phyloP scores from a whole-genome alignment of 2,113 vertebrate genomes.

The Corynorhinus townsendii region DNA sequence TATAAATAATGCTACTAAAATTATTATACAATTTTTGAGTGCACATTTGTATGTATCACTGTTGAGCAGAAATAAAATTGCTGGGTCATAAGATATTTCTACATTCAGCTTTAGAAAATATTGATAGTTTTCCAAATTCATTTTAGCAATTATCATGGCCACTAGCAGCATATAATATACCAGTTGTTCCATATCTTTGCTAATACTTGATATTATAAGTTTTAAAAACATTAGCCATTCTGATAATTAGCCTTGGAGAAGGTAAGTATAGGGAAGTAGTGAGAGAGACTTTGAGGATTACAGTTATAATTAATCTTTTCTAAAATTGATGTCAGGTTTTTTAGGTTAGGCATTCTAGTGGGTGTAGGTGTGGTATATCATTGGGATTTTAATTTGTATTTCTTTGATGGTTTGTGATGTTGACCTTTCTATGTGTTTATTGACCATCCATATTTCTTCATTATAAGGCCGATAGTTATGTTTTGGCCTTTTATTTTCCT shows the following conservation, averaged over 20 bases:
- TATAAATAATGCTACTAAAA: neutral
- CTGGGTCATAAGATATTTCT: neutral
- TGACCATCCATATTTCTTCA: neutral
- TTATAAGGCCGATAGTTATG: neutral
- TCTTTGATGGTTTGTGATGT: neutral
- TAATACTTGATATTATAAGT: neutral
- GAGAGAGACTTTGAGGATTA: neutral
- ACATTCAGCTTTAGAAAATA: neutral
- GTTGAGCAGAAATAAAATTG: neutral
- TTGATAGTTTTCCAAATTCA: neutral
- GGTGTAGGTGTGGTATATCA: neutral
- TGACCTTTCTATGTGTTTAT: neutral
- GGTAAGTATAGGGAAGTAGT: neutral
- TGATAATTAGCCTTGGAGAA: neutral
- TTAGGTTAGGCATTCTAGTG: neutral
- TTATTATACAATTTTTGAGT: neutral
- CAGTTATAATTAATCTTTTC: neutral
- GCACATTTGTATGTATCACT: neutral
- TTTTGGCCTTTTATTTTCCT: neutral
- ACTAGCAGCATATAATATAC: neutral
- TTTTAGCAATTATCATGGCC: neutral
- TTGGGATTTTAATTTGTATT: neutral
- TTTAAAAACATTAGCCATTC: neutral
- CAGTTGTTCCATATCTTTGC: neutral
- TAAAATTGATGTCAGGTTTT: neutral